These are phyloP conservation scores for Varecia variegata DNA, from an alignment of 2,797 vertebrate species.

Conservation along the genomic window DNA sequence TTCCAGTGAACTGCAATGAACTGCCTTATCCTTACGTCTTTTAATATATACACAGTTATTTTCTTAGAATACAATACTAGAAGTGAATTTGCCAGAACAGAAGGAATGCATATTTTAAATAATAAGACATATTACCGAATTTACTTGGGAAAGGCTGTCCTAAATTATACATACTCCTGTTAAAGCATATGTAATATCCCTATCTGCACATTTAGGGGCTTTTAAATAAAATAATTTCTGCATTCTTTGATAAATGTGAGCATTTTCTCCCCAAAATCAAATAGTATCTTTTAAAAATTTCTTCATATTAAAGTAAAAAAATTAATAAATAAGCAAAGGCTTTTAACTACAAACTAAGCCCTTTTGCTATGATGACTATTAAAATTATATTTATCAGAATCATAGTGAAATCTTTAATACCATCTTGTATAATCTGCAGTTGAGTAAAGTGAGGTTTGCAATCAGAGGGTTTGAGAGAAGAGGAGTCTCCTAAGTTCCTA, in stretches of 20 bases:
- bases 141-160: not conserved
- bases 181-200: not conserved
- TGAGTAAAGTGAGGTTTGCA: too few species aligned
- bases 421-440: fast-evolving
- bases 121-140: not conserved
- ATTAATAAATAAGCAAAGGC: not conserved
- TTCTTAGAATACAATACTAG: not conserved
- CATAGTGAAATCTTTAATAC: fast-evolving
- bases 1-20: not conserved
- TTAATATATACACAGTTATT: not conserved
- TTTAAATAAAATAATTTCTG: not conserved
- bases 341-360: not conserved
- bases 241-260: not conserved
- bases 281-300: not conserved
- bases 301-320: not conserved
- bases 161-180: not conserved
- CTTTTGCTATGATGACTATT: not conserved
- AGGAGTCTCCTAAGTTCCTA: not conserved
- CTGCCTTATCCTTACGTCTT: fast-evolving
- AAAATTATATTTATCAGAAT: not conserved
- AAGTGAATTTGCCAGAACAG: not conserved
- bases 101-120: not conserved
- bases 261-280: not conserved
- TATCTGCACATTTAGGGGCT: not conserved
- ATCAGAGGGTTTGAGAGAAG: not conserved